These are phyloP conservation scores for Bufo bufo DNA, from an alignment of 2,113 vertebrate species.

Conservation along the genomic window DNA sequence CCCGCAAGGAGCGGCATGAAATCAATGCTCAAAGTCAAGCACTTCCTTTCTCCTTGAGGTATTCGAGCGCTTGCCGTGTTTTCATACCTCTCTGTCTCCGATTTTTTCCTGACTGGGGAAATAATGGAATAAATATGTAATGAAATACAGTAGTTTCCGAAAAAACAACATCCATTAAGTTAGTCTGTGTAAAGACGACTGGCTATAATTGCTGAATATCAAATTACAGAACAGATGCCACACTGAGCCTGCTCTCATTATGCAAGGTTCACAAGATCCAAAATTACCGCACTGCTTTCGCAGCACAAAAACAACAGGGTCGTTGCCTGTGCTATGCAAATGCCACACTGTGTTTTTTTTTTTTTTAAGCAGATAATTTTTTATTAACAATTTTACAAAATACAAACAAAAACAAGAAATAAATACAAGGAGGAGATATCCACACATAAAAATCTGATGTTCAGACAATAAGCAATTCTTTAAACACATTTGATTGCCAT, in stretches of 20 bases:
- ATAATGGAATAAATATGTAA: background rate
- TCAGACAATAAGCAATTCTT: no score
- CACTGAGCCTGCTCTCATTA: background rate
- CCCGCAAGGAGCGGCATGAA: slow-evolving; percentile 74
- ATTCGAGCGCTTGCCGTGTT: background rate
- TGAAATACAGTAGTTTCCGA: background rate
- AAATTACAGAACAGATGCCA: background rate
- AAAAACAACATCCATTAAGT: background rate
- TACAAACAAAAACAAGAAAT: no score
- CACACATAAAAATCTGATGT: no score
- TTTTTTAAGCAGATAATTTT: no score
- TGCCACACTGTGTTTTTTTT: no score
- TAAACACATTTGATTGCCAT: no score
- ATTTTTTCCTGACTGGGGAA: slow-evolving; percentile 2
- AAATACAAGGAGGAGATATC: no score
- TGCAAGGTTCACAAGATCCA: background rate
- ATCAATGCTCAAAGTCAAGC: slow-evolving; percentile 65
- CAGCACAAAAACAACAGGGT: background rate
- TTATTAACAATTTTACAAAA: no score
- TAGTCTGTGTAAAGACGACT: background rate
- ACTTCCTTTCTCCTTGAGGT: background rate
- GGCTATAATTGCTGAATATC: background rate
- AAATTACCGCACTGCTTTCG: background rate
- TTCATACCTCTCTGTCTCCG: background rate
- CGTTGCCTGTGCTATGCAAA: no score